Conservation (phyloP, 2,797 vertebrate species). For the Thaleichthys pacificus region DNA sequence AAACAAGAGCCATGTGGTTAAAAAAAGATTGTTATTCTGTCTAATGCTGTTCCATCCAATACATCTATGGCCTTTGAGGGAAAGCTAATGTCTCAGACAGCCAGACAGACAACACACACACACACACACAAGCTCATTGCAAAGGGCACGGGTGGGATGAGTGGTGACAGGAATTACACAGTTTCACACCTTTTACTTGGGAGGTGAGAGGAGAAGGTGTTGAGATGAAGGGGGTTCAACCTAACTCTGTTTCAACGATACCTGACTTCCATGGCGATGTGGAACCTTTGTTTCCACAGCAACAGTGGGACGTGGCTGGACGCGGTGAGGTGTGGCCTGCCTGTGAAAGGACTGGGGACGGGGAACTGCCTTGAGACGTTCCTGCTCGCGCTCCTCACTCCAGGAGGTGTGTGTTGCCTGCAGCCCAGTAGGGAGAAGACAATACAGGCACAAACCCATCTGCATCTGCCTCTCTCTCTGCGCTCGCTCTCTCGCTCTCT, state of each 20-base stretch:
- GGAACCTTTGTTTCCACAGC: slow-evolving; percentile 1
- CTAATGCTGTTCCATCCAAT: too few species aligned
- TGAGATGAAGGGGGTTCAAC: background rate
- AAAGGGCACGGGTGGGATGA: background rate
- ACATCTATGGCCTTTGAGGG: too few species aligned
- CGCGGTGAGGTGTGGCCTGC: too few species aligned
- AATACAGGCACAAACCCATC: too few species aligned
- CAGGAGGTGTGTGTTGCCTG: too few species aligned
- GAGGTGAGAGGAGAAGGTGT: slow-evolving; percentile 28
- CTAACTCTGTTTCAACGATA: background rate
- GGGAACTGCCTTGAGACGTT: too few species aligned
- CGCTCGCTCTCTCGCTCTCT: too few species aligned
- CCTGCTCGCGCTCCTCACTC: too few species aligned
- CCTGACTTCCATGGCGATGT: background rate
- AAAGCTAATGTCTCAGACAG: background rate
- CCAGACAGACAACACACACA: slow-evolving; percentile 1
- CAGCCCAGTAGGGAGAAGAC: too few species aligned
- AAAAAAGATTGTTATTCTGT: too few species aligned
- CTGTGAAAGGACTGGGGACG: too few species aligned
- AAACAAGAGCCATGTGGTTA: background rate
- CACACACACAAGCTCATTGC: background rate
- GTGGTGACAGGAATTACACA: background rate
- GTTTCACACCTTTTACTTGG: slow-evolving; percentile 17
- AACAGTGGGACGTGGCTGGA: background rate
- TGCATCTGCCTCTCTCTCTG: too few species aligned